phyloP scores from a whole-genome alignment of 2,888 invertebrate species.

The Tipula vernalis region DNA sequence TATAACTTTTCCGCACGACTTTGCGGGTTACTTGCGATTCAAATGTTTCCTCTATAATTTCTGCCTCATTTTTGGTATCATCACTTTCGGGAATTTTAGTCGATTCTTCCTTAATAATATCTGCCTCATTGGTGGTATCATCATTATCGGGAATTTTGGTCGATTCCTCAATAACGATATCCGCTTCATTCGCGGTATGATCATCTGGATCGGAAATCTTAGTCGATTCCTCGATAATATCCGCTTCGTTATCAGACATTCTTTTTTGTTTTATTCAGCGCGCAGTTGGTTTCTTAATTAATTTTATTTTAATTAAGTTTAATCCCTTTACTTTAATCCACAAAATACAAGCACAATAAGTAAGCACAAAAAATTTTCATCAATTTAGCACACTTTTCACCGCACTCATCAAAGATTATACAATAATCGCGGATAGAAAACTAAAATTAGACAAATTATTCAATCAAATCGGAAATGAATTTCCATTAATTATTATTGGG shows the following conservation, averaged over 20 bases:
- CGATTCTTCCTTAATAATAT: background rate
- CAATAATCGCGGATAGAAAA: background rate
- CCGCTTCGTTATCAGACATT: slow-evolving; percentile 16
- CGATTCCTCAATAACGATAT: slow-evolving; percentile 24
- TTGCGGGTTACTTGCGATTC: slow-evolving; percentile 32
- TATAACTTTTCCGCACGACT: slow-evolving; percentile 28
- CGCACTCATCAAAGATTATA: background rate
- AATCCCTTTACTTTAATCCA: background rate
- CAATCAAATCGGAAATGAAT: background rate
- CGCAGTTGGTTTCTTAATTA: background rate
- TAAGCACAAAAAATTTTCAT: background rate
- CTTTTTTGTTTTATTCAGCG: background rate
- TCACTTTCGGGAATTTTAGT: background rate
- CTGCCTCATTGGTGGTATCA: background rate
- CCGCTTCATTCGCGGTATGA: background rate
- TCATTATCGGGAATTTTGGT: background rate
- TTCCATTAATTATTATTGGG: background rate
- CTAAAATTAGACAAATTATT: background rate
- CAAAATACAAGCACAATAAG: background rate
- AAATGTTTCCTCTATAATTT: slow-evolving; percentile 30
- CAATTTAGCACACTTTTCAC: background rate
- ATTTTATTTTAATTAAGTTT: background rate
- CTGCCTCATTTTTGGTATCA: slow-evolving; percentile 15
- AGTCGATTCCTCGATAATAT: slow-evolving; percentile 30
- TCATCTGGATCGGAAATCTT: background rate